These are phyloP conservation scores for Tyto alba DNA, from an alignment of 2,113 vertebrate genomes.

Conservation along the genomic window DNA sequence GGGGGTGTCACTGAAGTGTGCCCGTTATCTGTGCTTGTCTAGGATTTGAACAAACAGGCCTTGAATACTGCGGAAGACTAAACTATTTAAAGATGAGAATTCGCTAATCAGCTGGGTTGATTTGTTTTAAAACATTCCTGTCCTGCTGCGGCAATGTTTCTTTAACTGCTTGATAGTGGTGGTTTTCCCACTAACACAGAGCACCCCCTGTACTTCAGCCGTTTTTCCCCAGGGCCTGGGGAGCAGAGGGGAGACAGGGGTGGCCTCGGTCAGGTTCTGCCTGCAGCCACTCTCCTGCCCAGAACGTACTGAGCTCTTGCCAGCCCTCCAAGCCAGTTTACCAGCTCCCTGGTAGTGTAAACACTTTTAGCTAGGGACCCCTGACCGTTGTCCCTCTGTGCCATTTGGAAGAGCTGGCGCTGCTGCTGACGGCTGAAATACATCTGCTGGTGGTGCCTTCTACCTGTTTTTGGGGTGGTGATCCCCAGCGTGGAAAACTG, in stretches of 20 bases:
- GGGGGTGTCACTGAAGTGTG: background rate
- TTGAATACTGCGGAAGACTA: background rate
- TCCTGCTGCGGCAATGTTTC: background rate
- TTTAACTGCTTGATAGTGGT: background rate
- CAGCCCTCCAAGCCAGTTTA: background rate
- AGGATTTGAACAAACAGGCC: background rate
- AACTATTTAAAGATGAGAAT: background rate
- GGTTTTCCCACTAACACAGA: background rate
- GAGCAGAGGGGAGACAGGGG: background rate
- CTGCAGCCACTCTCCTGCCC: background rate
- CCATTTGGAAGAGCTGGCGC: background rate
- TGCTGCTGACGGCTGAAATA: background rate
- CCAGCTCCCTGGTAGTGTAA: background rate
- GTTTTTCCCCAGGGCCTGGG: accelerated
- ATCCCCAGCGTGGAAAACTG: background rate
- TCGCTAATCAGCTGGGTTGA: background rate
- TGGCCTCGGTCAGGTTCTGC: background rate
- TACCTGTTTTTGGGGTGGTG: background rate
- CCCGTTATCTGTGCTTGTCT: background rate
- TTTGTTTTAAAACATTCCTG: background rate
- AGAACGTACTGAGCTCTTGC: background rate
- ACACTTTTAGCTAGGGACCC: background rate
- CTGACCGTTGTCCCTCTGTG: accelerated
- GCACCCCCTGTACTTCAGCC: background rate
- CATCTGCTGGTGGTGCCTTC: background rate